Evolutionary conservation across 2,797 vertebrate species (phyloP), one percentile per base, ranked within the genome.

Genomic region (Serranus cabrilla): DNA sequence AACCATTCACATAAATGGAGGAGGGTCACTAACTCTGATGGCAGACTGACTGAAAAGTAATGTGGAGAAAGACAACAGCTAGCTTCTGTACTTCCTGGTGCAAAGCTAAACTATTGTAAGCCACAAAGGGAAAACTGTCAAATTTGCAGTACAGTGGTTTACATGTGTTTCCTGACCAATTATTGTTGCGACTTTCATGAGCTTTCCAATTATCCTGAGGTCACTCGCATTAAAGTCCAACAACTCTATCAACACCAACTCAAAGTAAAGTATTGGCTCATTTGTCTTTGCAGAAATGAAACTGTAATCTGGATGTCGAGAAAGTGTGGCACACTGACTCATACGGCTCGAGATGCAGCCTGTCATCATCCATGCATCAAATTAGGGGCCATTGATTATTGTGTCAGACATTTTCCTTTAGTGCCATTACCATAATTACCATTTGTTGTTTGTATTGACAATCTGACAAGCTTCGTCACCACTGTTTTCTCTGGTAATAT

Each of bases 361-460:
- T 71, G 52, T 71, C 50, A 40, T 42, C 20, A 64, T 49, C 72
- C 39, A 68, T 82, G 49, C 43, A 31, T 89, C 76, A 85, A 58
- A 79, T 76, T 71, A 73, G 63, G n/a, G 74, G 34, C 8, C 11
- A 56, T 50, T 78, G 67, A 76, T 62, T 40, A 47, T 9, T n/a
- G 12, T 50, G 62, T 64, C 65, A 76, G 43, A 56, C 39, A 74
- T 70, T 71, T 65, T 69, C 34, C 72, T 23, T 13, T 4, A 11
- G 40, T 61, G 2, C 21, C 18, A 39, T 84, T 57, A 69, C 47
- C 20, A 80, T 72, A 45, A 80, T 81, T 55, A 63, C 47, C 46
- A 61, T 73, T 80, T 74, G 75, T 52, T 74, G 62, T 66, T 34
- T 43, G 51, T 82, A 83, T 78, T 60, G 56, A 77, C 63, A 76